phyloP scores from a whole-genome alignment of 1,140 invertebrate species.

The Macrotrachela quadricornifera region DNA sequence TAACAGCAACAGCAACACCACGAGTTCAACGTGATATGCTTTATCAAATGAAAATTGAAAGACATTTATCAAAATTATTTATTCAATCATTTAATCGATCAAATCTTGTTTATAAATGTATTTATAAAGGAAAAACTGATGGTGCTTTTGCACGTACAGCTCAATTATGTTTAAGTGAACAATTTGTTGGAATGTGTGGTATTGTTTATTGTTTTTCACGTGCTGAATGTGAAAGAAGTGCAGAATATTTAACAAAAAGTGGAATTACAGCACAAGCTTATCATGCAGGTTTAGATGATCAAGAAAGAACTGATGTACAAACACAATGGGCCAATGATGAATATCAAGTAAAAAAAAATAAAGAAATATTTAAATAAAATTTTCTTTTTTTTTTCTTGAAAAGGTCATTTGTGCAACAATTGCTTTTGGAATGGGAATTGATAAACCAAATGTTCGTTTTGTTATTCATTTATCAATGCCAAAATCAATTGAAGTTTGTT shows the following conservation, averaged over 20 bases:
- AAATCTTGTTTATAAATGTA: constrained; percentile 64
- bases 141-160: constrained; percentile 44
- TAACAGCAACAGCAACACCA: constrained; percentile 57
- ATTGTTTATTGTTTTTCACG: constrained; percentile 88
- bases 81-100: constrained; percentile 62
- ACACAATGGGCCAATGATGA: constrained; percentile 53
- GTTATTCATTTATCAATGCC: constrained; percentile 66
- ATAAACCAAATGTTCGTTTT: constrained; percentile 49
- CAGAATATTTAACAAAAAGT: constrained; percentile 35
- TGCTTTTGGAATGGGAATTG: constrained; percentile 92
- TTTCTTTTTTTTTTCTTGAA: too few species aligned
- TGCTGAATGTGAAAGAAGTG: constrained; percentile 61
- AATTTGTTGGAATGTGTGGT: constrained; percentile 48
- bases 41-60: constrained; percentile 52
- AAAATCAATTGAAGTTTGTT: constrained; percentile 58
- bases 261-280: constrained; percentile 48
- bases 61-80: constrained; percentile 20
- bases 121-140: constrained; percentile 40
- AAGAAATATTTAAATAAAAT: too few species aligned
- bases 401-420: constrained; percentile 74
- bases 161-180: constrained; percentile 43
- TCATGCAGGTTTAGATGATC: constrained; percentile 64
- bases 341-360: constrained; percentile 12
- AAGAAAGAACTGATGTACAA: constrained; percentile 43
- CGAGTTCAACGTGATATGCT: constrained; percentile 69